phyloP scores from a whole-genome alignment of 2,113 vertebrate genomes.

The Circaetus gallicus region DNA sequence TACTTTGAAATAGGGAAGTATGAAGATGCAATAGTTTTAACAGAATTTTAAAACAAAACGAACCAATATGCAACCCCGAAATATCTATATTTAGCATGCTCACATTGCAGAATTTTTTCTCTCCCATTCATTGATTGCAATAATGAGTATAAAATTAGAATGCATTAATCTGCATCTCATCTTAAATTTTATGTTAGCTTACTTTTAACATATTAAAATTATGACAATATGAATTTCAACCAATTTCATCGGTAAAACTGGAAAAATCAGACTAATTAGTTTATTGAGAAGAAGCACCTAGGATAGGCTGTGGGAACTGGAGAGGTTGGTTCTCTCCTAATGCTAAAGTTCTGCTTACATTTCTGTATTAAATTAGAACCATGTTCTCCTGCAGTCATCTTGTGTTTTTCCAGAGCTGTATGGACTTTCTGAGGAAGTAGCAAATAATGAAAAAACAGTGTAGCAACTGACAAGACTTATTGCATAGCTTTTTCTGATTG shows the following conservation, averaged over 20 bases:
- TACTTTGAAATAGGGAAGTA: not conserved
- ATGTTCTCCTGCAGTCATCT: not conserved
- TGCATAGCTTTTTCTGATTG: not conserved
- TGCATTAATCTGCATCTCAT: not conserved
- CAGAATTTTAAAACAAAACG: not conserved
- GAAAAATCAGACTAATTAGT: not conserved
- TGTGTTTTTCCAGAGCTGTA: not conserved
- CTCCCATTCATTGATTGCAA: not conserved
- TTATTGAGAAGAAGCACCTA: not conserved
- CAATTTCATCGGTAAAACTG: fast-evolving
- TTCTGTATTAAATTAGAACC: not conserved
- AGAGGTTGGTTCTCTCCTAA: not conserved
- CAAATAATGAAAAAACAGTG: not conserved
- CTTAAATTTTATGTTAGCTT: not conserved
- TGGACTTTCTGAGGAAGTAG: not conserved
- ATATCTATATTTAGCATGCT: not conserved
- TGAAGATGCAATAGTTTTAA: not conserved
- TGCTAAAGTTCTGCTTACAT: not conserved
- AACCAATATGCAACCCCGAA: not conserved
- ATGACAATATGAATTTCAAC: not conserved
- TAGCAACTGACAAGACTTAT: not conserved
- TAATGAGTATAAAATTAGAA: not conserved
- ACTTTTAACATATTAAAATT: not conserved
- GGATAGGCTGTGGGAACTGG: not conserved
- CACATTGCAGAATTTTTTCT: not conserved